phyloP scores from a whole-genome alignment of 2,797 vertebrate species.

The Luscinia megarhynchos region DNA sequence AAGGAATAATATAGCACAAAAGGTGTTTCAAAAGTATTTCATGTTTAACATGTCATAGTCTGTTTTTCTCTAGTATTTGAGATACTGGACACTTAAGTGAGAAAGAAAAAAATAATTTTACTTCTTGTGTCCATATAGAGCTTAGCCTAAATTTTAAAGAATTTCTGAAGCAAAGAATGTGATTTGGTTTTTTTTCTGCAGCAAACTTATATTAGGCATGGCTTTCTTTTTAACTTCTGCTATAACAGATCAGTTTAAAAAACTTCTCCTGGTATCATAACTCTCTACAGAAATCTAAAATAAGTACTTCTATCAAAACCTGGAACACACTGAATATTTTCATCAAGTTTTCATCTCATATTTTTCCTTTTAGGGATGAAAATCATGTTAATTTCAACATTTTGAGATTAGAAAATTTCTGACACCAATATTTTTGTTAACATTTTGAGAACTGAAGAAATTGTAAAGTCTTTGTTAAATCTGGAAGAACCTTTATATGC shows the following conservation, averaged over 20 bases:
- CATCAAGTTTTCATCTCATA: background rate
- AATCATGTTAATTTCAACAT: background rate
- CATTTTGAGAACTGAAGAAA: background rate
- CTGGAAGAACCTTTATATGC: background rate
- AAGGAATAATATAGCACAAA: background rate
- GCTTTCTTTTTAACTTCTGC: background rate
- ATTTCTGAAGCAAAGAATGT: background rate
- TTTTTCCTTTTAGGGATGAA: background rate
- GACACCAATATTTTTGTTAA: background rate
- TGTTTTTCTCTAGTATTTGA: background rate
- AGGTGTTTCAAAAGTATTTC: background rate
- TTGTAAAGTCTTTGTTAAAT: background rate
- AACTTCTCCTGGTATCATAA: background rate
- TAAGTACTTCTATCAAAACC: background rate
- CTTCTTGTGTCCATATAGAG: background rate
- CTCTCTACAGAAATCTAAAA: background rate
- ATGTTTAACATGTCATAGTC: background rate
- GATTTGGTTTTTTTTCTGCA: fast-evolving
- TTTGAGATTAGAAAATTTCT: background rate
- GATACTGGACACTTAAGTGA: background rate
- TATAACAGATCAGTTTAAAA: background rate
- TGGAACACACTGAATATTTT: background rate
- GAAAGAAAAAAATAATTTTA: background rate
- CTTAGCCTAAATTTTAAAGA: background rate
- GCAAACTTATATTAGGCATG: background rate